Evolutionary conservation across 2,113 vertebrate genomes (phyloP).

Genomic region (Tor tambroides): DNA sequence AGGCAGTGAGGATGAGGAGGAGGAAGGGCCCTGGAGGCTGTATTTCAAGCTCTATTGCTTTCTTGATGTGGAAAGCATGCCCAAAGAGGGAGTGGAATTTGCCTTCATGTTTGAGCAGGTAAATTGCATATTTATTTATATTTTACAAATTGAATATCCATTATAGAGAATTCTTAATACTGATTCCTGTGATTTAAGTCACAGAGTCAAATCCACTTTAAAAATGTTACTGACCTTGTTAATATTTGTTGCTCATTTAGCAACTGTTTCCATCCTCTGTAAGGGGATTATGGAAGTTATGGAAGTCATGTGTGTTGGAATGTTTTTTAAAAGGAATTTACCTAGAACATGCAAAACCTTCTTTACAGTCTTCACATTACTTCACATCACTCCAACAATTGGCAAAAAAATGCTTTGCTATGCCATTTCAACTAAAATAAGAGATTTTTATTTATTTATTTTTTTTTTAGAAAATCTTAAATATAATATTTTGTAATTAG

Average conservation of each 20-base stretch:
- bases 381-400: too few species aligned
- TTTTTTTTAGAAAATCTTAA: too few species aligned
- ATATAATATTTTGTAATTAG: too few species aligned
- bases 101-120: constrained; percentile 98
- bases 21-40: constrained; percentile 86
- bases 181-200: neutral
- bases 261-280: too few species aligned
- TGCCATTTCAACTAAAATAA: too few species aligned
- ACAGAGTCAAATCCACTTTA: too few species aligned
- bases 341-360: neutral
- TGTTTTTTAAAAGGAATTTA: neutral
- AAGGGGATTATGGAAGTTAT: too few species aligned
- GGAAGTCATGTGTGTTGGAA: neutral
- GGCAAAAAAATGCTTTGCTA: too few species aligned
- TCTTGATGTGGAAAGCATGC: constrained; percentile 90
- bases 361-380: neutral
- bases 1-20: constrained; percentile 84
- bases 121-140: neutral
- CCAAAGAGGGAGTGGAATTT: constrained; percentile 90
- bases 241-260: too few species aligned
- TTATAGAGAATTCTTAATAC: neutral
- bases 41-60: constrained; percentile 96
- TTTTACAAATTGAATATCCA: neutral
- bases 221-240: too few species aligned
- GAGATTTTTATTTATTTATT: too few species aligned